phyloP scores from a whole-genome alignment of 1,140 invertebrate genomes.

The Subanguina moxae region DNA sequence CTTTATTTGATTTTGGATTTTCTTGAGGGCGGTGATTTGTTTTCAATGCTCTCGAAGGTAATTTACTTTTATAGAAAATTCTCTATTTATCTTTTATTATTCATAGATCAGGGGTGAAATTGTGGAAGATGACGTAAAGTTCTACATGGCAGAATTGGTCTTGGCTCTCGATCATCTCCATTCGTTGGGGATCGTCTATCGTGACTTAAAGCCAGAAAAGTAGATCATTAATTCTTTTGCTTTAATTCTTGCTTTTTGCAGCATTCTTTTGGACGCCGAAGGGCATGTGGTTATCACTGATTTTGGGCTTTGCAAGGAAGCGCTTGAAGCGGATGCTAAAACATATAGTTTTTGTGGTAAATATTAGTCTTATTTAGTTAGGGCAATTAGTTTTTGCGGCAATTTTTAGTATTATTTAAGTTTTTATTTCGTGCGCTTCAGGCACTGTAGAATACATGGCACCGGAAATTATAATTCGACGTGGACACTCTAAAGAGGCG shows the following conservation, averaged over 20 bases:
- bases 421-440: too few relatives aligned
- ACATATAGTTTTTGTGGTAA: not conserved
- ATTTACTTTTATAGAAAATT: slow-evolving; percentile 11
- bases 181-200: slow-evolving; percentile 89
- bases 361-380: not conserved
- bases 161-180: slow-evolving; percentile 96
- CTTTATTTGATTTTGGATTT: slow-evolving; percentile 97
- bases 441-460: slow-evolving; percentile 79
- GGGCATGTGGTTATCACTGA: slow-evolving; percentile 98
- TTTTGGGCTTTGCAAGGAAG: slow-evolving; percentile 94
- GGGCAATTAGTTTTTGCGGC: not conserved
- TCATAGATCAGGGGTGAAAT: slow-evolving; percentile 68
- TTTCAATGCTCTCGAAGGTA: slow-evolving; percentile 87
- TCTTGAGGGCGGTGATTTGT: slow-evolving; percentile 93
- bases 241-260: slow-evolving; percentile 15
- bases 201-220: slow-evolving; percentile 98
- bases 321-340: slow-evolving; percentile 75
- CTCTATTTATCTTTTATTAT: slow-evolving; percentile 79
- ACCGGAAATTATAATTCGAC: slow-evolving; percentile 91
- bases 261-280: slow-evolving; percentile 87
- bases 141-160: slow-evolving; percentile 94
- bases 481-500: slow-evolving; percentile 92
- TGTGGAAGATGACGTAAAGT: slow-evolving; percentile 99
- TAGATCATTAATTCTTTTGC: slow-evolving; percentile 60
- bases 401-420: not conserved